phyloP scores from a whole-genome alignment of 1,140 invertebrate genomes.

The Armadillidium nasatum region DNA sequence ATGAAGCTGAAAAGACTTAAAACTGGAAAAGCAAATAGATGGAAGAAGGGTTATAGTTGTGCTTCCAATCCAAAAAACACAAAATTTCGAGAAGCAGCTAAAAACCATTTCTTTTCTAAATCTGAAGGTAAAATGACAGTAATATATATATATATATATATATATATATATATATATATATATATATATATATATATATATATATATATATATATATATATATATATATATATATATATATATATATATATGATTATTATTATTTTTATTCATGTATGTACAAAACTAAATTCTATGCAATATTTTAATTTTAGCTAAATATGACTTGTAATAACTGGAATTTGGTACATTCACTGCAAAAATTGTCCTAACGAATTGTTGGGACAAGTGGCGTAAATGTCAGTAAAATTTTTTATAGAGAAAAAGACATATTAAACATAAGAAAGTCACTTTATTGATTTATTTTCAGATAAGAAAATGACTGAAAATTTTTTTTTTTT shows the following conservation, averaged over 20 bases:
- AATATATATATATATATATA: not conserved
- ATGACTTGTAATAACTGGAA: too few relatives aligned
- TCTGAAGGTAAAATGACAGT: conserved; percentile 18
- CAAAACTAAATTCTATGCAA: too few relatives aligned
- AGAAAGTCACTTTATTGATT: too few relatives aligned
- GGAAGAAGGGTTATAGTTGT: conserved; percentile 39
- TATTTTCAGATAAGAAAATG: too few relatives aligned
- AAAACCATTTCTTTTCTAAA: conserved; percentile 30
- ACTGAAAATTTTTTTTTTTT: too few relatives aligned
- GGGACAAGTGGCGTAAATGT: too few relatives aligned
- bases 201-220: not conserved
- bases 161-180: conserved; percentile 16
- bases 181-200: not conserved
- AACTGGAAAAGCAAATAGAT: conserved; percentile 26
- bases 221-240: not conserved
- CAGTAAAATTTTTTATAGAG: too few relatives aligned
- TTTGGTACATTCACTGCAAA: too few relatives aligned
- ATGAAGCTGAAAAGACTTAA: conserved; percentile 27
- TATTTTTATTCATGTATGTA: too few relatives aligned
- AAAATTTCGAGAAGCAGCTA: conserved; percentile 22
- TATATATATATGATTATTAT: not conserved
- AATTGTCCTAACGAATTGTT: too few relatives aligned
- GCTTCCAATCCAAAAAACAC: conserved; percentile 29
- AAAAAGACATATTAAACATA: too few relatives aligned
- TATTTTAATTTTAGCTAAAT: too few relatives aligned